Evolutionary conservation across 2,797 vertebrate species (phyloP), one percentile per base, ranked within the genome.

Genomic region (Protosalanx chinensis): DNA sequence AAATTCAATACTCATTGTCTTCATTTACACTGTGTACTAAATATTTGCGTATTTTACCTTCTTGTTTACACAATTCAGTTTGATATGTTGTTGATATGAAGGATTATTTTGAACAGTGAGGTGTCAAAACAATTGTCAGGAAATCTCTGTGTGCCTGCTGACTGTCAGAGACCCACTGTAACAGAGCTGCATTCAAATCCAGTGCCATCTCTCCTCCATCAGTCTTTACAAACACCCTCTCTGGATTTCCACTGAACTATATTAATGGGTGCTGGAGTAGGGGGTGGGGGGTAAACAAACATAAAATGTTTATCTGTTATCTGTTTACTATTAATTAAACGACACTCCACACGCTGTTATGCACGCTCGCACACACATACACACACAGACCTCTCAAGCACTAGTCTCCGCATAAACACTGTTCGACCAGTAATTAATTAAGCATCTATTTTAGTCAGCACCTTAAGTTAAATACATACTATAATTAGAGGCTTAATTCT

Each of bases 281-380:
- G 86, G 12, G 37, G 2, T 35, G 35, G 6, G 82, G 87, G 87
- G 91, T 89, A 90, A 92, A 90, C 89, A 87, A 85, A 86, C 87
- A 89, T 90, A 90, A 91, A 92, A 92, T 92, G 87, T 93, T 93
- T 92, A 87, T 93, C 93, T 92, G 90, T 93, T 90, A 89, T 93
- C 87, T 91, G 89, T 88, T 91, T 91, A 89, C 85, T 84, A 83
- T 91, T 93, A 92, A 93, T 93, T 92, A 92, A 90, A 91, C 87
- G 83, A 79, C 77, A 58, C 87, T 84, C 89, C 89, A 12, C 62
- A n/a, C 73, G 72, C 18, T 70, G 57, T 23, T 16, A 83, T 67
- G 76, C 83, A 68, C 80, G 64, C 83, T 16, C 51, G 23, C 23
- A 2, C 67, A 13, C 62, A 20, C 72, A 70, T 7, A 71, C 63